A percentile compares a stretch with the other conserved stretches of the same genome.
Conservation (phyloP, 2,888 invertebrate genomes). For the Diachrysia chrysitis region DNA sequence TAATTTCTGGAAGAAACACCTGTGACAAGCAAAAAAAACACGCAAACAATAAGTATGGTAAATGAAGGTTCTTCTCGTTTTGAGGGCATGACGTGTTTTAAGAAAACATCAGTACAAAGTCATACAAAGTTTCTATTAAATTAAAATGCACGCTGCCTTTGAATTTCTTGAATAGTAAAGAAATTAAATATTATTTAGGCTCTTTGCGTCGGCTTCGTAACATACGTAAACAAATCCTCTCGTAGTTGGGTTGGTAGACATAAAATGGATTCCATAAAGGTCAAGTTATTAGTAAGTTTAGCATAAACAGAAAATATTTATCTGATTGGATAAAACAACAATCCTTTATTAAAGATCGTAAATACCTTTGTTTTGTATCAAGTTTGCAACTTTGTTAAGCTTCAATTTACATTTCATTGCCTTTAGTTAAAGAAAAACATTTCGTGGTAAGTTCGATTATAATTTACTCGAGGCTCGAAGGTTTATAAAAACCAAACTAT, state of each 20-base stretch:
- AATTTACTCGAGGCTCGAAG: background rate
- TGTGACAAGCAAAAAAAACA: slow-evolving; percentile 52
- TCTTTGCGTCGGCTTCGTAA: too few species aligned
- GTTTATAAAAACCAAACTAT: too few species aligned
- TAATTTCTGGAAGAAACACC: slow-evolving; percentile 63
- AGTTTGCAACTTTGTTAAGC: background rate
- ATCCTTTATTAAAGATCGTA: background rate
- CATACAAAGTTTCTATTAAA: too few species aligned
- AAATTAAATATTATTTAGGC: too few species aligned
- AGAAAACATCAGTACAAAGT: too few species aligned
- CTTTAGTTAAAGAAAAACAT: background rate
- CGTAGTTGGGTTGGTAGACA: background rate
- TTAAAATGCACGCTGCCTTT: too few species aligned
- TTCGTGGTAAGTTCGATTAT: background rate
- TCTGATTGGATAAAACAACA: background rate
- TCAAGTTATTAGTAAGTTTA: slow-evolving; percentile 1
- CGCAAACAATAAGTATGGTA: slow-evolving; percentile 45
- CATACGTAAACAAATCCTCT: too few species aligned
- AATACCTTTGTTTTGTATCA: background rate
- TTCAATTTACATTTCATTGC: background rate
- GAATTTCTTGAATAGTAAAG: too few species aligned
- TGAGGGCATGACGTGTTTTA: background rate
- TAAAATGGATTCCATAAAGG: background rate
- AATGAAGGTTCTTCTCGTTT: slow-evolving; percentile 12
- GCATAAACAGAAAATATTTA: slow-evolving; percentile 1